These are phyloP conservation scores for Volucella inanis DNA, from an alignment of 2,888 invertebrate genomes.

Conservation along the genomic window DNA sequence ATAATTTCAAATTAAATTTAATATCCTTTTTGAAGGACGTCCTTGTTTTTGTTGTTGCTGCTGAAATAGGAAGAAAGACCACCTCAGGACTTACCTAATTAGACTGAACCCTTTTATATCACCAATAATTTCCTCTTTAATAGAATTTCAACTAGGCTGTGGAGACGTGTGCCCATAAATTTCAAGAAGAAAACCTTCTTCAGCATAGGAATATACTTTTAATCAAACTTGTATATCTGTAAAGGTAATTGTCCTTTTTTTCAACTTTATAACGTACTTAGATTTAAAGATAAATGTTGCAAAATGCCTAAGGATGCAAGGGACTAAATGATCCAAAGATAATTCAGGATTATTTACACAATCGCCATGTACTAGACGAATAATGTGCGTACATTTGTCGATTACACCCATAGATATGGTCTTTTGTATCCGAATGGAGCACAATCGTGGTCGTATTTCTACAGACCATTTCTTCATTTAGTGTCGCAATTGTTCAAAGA, in stretches of 20 bases:
- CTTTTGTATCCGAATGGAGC: too few relatives aligned
- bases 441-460: too few relatives aligned
- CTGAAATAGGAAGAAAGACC: constrained; percentile 25
- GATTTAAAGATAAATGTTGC: constrained; percentile 59
- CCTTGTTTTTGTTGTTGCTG: constrained; percentile 8
- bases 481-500: constrained; percentile 50
- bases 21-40: constrained; percentile 47
- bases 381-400: constrained; percentile 12
- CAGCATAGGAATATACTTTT: too few relatives aligned
- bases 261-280: constrained; percentile 43
- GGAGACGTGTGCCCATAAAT: constrained; percentile 59
- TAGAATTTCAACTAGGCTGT: constrained; percentile 13
- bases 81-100: constrained; percentile 46
- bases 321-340: constrained; percentile 70
- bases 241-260: constrained; percentile 43
- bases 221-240: constrained; percentile 10
- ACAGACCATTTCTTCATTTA: neutral
- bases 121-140: constrained; percentile 35
- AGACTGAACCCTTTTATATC: constrained; percentile 45
- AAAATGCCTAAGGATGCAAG: constrained; percentile 66
- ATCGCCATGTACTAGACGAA: constrained; percentile 5
- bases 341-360: constrained; percentile 63
- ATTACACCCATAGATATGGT: neutral
- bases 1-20: constrained; percentile 58
- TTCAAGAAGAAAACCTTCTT: constrained; percentile 33